Evolutionary conservation across 2,888 invertebrate species (phyloP).

Genomic region (Mantis religiosa): DNA sequence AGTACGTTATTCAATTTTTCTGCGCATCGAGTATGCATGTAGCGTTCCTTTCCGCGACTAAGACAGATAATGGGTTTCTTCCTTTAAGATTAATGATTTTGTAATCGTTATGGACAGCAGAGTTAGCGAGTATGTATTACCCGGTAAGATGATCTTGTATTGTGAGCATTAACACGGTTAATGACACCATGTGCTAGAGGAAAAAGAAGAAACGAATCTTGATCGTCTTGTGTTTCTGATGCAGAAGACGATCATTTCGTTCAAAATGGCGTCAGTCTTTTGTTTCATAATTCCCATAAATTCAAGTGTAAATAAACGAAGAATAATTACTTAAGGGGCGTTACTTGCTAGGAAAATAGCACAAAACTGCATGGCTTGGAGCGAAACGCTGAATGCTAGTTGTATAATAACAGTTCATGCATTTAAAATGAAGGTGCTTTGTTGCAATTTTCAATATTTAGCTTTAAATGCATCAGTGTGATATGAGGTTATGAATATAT

Average conservation of each 20-base stretch:
- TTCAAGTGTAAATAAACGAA: slow-evolving; percentile 15
- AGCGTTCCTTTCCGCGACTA: slow-evolving; percentile 10
- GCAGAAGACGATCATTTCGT: slow-evolving; percentile 25
- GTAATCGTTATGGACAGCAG: neutral
- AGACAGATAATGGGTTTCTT: neutral
- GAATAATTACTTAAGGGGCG: neutral
- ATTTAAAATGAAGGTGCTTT: neutral
- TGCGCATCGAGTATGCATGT: slow-evolving; percentile 15
- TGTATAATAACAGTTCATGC: neutral
- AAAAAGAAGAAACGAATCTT: slow-evolving; percentile 25
- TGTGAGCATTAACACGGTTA: neutral
- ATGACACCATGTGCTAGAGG: neutral
- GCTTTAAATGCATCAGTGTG: neutral
- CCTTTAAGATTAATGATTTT: neutral
- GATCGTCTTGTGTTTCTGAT: slow-evolving; percentile 26
- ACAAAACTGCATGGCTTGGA: neutral
- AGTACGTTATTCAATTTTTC: slow-evolving; percentile 14
- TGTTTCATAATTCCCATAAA: slow-evolving; percentile 19
- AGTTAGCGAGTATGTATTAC: neutral
- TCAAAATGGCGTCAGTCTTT: slow-evolving; percentile 27
- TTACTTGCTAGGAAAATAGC: neutral
- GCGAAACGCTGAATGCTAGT: neutral
- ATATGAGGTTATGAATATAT: neutral
- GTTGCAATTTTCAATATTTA: neutral
- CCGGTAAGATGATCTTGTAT: slow-evolving; percentile 1